These are phyloP conservation scores for Salvelinus fontinalis DNA, from an alignment of 2,113 vertebrate species.

Conservation along the genomic window DNA sequence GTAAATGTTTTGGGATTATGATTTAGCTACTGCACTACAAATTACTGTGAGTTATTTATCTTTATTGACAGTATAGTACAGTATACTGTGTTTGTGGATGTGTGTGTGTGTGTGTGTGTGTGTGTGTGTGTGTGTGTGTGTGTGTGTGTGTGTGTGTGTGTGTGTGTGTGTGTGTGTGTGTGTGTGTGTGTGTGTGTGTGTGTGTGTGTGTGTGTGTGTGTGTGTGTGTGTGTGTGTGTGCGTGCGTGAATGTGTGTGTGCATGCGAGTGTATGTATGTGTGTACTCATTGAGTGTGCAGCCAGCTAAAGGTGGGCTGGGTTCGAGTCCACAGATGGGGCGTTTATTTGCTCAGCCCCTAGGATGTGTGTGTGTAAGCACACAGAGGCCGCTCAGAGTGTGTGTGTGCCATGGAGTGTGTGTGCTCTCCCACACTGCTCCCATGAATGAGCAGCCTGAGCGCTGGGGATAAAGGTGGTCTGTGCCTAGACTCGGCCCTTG, in stretches of 20 bases:
- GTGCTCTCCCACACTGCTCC: conserved; percentile 45
- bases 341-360: conserved; percentile 29
- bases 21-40: too few relatives aligned
- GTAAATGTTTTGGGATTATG: too few relatives aligned
- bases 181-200: too few relatives aligned
- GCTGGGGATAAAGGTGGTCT: conserved; percentile 73
- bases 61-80: neutral
- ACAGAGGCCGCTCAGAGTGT: too few relatives aligned
- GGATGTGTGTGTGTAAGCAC: conserved; percentile 15
- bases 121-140: conserved; percentile 7
- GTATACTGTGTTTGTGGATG: neutral
- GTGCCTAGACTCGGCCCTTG: conserved; percentile 53
- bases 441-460: conserved; percentile 75
- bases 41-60: too few relatives aligned
- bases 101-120: conserved; percentile 5
- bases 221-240: too few relatives aligned
- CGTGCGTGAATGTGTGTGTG: too few relatives aligned
- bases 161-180: too few relatives aligned
- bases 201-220: too few relatives aligned
- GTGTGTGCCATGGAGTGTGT: conserved; percentile 15
- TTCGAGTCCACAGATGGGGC: conserved; percentile 14
- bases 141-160: too few relatives aligned
- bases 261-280: too few relatives aligned
- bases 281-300: conserved; percentile 1
- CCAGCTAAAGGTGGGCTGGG: conserved; percentile 18